Percentiles rank a stretch among this genome's conserved stretches.
Conservation (phyloP, 2,888 invertebrate species). For the Parnassius mnemosyne region DNA sequence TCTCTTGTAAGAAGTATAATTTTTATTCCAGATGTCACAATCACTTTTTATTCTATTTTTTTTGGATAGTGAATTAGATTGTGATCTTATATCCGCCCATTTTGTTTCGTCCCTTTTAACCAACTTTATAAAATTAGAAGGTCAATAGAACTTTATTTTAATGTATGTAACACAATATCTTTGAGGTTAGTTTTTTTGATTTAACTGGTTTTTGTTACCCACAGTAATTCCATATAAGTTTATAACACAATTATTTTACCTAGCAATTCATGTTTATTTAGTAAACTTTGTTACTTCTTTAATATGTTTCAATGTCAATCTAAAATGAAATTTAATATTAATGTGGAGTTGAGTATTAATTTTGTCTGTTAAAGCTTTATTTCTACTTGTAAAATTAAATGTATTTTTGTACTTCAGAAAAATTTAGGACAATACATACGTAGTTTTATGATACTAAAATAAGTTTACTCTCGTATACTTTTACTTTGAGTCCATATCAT, state of each 20-base stretch:
- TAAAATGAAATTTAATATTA: conserved; percentile 15
- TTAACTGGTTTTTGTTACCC: no score
- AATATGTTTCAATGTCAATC: not conserved
- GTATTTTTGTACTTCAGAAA: conserved; percentile 26
- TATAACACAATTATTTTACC: not conserved
- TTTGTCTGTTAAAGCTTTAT: conserved; percentile 22
- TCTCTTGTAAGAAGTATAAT: conserved; percentile 18
- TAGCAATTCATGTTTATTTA: not conserved
- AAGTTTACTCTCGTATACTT: conserved; percentile 16
- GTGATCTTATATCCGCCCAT: conserved; percentile 28
- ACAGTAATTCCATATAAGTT: no score
- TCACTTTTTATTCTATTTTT: conserved; percentile 31
- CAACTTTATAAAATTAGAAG: not conserved
- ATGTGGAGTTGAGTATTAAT: conserved; percentile 14
- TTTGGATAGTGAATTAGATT: conserved; percentile 21
- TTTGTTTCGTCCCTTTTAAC: conserved; percentile 24
- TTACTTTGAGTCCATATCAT: conserved; percentile 19
- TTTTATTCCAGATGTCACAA: conserved; percentile 26
- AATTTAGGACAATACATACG: conserved; percentile 23
- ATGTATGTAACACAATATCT: no score
- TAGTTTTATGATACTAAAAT: conserved; percentile 18
- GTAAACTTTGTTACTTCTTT: not conserved
- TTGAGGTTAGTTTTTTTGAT: no score
- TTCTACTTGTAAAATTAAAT: conserved; percentile 19
- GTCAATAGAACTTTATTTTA: no score